These are phyloP conservation scores for Noturus placidus DNA, from an alignment of 2,113 vertebrate genomes.

Conservation along the genomic window DNA sequence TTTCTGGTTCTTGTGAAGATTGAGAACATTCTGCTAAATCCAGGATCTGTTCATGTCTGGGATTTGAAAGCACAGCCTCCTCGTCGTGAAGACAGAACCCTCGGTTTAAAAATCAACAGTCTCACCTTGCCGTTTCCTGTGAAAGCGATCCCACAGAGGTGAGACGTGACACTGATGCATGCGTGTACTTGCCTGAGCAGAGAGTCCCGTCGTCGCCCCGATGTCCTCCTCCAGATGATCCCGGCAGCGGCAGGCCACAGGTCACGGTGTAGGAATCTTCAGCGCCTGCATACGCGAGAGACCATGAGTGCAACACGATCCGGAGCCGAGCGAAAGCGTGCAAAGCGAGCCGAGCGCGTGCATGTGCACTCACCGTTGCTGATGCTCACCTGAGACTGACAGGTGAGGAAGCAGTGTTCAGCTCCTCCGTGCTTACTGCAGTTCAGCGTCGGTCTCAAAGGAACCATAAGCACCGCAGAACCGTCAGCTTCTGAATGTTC, in stretches of 20 bases:
- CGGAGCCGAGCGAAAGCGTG: not conserved
- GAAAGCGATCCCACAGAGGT: not conserved
- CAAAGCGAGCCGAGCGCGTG: not conserved
- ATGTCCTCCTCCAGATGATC: slow-evolving; percentile 68
- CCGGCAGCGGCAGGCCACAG: slow-evolving; percentile 76
- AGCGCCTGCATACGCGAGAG: slow-evolving; percentile 66
- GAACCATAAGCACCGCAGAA: slow-evolving; percentile 64
- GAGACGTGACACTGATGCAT: slow-evolving; percentile 7
- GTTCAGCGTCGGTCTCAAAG: slow-evolving; percentile 80
- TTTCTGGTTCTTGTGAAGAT: not conserved
- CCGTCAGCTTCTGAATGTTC: slow-evolving; percentile 83
- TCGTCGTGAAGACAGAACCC: not conserved
- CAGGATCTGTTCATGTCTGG: not conserved
- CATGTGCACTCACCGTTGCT: slow-evolving; percentile 82
- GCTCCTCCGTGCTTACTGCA: slow-evolving; percentile 86
- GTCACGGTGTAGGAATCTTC: slow-evolving; percentile 82
- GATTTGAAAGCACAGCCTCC: not conserved
- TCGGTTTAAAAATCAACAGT: not conserved
- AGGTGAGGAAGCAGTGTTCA: slow-evolving; percentile 89
- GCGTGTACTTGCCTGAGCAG: slow-evolving; percentile 71
- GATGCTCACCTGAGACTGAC: slow-evolving; percentile 84
- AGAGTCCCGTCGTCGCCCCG: slow-evolving; percentile 67
- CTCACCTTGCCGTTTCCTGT: not conserved
- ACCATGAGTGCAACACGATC: slow-evolving; percentile 55
- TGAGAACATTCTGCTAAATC: not conserved